Evolutionary conservation across 2,113 vertebrate genomes (phyloP).

Genomic region (human (Homo sapiens)): GRCh38 chr14:21364001-21364500

Average conservation of each 20-base stretch:
- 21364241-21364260: not conserved
- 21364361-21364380: not conserved
- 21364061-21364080: not conserved
- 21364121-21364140: not conserved
- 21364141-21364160: not conserved
- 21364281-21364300: not conserved
- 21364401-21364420: not conserved
- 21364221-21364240: not conserved
- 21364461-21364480: not conserved
- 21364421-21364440: slow-evolving; percentile 29
- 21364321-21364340: not conserved
- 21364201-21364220: not conserved
- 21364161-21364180: not conserved
- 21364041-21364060: not conserved
- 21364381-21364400: not conserved
- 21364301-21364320: slow-evolving; percentile 2
- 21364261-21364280: not conserved
- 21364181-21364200: not conserved
- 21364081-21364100: not conserved
- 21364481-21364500: not conserved
- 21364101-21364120: not conserved
- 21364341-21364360: not conserved
- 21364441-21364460: not conserved
- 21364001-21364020: not conserved
- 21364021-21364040: not conserved